Base-by-base conservation (phyloP, 2,888 invertebrate species). In the Nasonia oneida region DNA sequence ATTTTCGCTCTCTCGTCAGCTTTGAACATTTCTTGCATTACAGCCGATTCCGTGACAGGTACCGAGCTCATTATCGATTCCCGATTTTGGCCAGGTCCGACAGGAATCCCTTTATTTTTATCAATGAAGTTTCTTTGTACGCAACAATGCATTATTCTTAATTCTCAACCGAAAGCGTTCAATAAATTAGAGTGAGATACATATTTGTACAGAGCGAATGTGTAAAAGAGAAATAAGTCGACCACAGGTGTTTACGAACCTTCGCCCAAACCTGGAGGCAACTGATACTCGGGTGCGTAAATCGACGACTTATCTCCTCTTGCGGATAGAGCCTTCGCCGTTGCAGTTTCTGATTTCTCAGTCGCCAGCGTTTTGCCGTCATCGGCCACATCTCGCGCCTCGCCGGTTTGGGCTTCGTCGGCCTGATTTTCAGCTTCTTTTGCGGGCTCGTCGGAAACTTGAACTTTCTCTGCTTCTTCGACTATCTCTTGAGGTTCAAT, bases 1-100 rank as follows among this genome's bases (percentile, higher is more conserved):
- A 2, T 0, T 0, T 75, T 61, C 0, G 85, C 86, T 53, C 50
- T 67, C 14, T 76, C 61, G 42, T 83, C 57, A 5, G 50, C 29
- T 29, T 4, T n/a, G 0, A 23, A 4, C 29, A 87, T 87, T 14
- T 86, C 81, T 1, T 61, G 14, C 12, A 74, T n/a, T 0, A 81
- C 81, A 5, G 37, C 47, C 0, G 86, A 73, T 4, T 87, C 87
- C 14, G 74, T 57, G 0, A 86, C 2, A 0, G 87, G 87, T 0
- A 84, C n/a, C 1, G 50, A 3, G n/a, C 82, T 84, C 67, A 84
- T 70, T 4, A 87, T 5, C 3, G 87, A 87, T 10, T 78, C 83
- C 23, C 80, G 47, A 29, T 81, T 47, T 5, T 82, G n/a, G 4
- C 75, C 75, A 2, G 14, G 18, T 8, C 57, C 73, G 3, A 85